phyloP scores from a whole-genome alignment of 2,113 vertebrate species.

The Myrmecobius fasciatus region DNA sequence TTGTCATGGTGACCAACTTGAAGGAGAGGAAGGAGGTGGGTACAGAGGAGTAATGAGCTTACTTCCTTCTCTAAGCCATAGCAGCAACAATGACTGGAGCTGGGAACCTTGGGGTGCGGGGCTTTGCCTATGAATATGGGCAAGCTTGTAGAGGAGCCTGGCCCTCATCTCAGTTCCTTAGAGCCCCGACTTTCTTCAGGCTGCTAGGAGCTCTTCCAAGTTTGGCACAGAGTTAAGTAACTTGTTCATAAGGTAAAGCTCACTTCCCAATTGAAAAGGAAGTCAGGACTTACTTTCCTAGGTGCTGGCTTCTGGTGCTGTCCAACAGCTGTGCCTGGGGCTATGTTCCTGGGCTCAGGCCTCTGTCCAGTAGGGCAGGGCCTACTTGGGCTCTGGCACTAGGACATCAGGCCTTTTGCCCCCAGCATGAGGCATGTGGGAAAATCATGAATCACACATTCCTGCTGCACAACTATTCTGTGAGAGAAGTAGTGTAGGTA shows the following conservation, averaged over 20 bases:
- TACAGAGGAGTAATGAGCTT: not conserved
- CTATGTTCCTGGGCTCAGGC: not conserved
- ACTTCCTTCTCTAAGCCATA: slow-evolving; percentile 11
- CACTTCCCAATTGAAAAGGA: not conserved
- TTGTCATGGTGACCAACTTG: slow-evolving; percentile 99
- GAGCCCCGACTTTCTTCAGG: not conserved
- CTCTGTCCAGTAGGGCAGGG: not conserved
- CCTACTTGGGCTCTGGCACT: not conserved
- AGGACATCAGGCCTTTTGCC: not conserved
- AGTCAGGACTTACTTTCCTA: not conserved
- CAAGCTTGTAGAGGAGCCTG: not conserved
- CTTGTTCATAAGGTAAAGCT: not conserved
- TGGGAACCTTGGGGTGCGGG: not conserved
- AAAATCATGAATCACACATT: not conserved
- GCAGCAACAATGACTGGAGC: not conserved
- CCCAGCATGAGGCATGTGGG: not conserved
- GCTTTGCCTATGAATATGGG: not conserved
- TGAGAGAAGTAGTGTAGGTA: not conserved
- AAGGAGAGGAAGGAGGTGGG: slow-evolving; percentile 98
- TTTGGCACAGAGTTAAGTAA: not conserved
- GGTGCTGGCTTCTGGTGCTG: not conserved
- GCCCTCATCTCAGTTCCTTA: not conserved
- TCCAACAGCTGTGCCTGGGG: not conserved
- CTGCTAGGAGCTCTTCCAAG: not conserved
- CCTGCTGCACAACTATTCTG: not conserved